Base-by-base conservation (phyloP, 1,140 invertebrate species). In the Camponotus vicinus region DNA sequence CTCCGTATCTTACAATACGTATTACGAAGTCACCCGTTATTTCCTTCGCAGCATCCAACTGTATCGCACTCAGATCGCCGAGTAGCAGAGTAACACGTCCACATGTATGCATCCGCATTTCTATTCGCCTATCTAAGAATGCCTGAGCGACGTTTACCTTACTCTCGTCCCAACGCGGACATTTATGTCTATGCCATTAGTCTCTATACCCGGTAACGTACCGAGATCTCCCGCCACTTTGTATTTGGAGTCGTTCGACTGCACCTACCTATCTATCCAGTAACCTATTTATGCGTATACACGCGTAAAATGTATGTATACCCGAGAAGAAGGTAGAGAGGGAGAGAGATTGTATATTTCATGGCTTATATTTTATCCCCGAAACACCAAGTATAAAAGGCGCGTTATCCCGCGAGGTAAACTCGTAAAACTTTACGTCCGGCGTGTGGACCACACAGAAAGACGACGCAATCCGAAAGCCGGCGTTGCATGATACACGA, bases 211-310 rank as follows among this genome's bases (percentile, higher is more conserved):
- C 42, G 79, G 40, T 52, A 40, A 55, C 79, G 55, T 4, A 49
- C 73, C 67, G 79, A 73, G 79, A 83, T 83, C 69, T 73, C 61
- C 61, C 13, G 55, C 79, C 75, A 83, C 63, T 83, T 73, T 75
- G 55, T 73, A 57, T 40, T 59, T 52, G 37, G 11, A 82, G 34
- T 61, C n/a, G 67, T 40, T 73, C 67, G 79, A 63, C 55, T 75
- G 69, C 79, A 37, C 40, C 52, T 37, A 42, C 71, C 66, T 45
- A 73, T 82, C 52, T 6, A 42, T 67, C 8, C 40, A 18, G 37
- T 15, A 52, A 83, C 42, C 69, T 75, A 83, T 75, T 83, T 83
- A 73, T 55, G 3, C 18, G 45, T 32, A 32, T 18, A 15, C 13
- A 32, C 32, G 49, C 18, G 9, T 9, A n/a, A 1, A 34, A 55